Percentiles rank a stretch among this genome's conserved stretches.
phyloP scores from a whole-genome alignment of 1,140 invertebrate genomes.

The Drosophila funebris region DNA sequence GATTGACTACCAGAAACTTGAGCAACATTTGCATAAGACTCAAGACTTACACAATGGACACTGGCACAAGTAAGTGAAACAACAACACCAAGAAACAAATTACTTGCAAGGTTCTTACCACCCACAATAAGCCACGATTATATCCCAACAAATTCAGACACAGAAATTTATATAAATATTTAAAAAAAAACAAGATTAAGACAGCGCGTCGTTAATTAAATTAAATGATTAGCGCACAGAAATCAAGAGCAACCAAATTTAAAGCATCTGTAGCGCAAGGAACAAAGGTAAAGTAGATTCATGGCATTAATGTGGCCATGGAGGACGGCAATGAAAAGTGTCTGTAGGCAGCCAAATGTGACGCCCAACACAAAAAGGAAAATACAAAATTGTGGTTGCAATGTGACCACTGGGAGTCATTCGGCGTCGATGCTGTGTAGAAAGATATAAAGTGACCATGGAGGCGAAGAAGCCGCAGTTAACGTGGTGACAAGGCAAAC shows the following conservation, averaged over 20 bases:
- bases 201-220: constrained; percentile 8
- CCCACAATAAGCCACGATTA: constrained; percentile 3
- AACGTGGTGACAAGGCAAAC: neutral
- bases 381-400: neutral
- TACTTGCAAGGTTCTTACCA: neutral
- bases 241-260: constrained; percentile 3
- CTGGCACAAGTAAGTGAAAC: constrained; percentile 28
- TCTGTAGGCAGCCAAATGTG: neutral
- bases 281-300: neutral
- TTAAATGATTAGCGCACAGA: neutral
- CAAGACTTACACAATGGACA: constrained; percentile 60
- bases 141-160: neutral
- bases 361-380: neutral
- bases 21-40: constrained; percentile 70
- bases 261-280: neutral
- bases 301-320: constrained; percentile 5
- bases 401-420: constrained; percentile 2
- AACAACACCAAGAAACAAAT: constrained; percentile 3
- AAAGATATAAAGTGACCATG: neutral
- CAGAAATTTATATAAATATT: neutral
- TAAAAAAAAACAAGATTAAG: constrained; percentile 1
- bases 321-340: neutral
- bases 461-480: neutral
- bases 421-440: neutral
- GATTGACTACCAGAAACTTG: constrained; percentile 65